A percentile compares a stretch with the other conserved stretches of the same genome.
phyloP scores from a whole-genome alignment of 2,888 invertebrate species.

The Perizoma affinitatum region DNA sequence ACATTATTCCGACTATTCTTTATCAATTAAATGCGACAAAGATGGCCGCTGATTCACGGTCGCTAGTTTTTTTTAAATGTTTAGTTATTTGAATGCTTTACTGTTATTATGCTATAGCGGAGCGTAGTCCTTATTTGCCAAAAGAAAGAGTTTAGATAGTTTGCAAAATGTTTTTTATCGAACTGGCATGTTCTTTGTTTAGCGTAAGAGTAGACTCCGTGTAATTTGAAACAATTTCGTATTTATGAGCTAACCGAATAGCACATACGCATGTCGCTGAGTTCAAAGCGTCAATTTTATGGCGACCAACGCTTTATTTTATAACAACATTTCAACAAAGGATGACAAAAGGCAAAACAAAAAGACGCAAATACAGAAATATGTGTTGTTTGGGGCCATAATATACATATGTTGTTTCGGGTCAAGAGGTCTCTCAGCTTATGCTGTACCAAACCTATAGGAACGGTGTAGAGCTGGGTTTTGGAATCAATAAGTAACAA shows the following conservation, averaged over 20 bases:
- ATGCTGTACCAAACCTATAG: too few species aligned
- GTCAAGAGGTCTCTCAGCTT: too few species aligned
- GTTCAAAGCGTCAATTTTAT: slow-evolving; percentile 10
- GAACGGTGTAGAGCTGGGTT: too few species aligned
- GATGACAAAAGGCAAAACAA: too few species aligned
- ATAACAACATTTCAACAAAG: too few species aligned
- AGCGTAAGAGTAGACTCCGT: slow-evolving; percentile 4
- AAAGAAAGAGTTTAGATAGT: slow-evolving; percentile 39
- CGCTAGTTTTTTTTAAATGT: slow-evolving; percentile 49
- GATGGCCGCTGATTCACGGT: slow-evolving; percentile 54
- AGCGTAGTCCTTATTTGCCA: slow-evolving; percentile 34
- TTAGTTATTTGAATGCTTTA: slow-evolving; percentile 62
- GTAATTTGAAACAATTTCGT: background rate
- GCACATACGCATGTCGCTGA: slow-evolving; percentile 3
- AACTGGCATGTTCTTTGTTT: slow-evolving; percentile 27
- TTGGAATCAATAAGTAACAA: too few species aligned
- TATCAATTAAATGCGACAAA: slow-evolving; percentile 73
- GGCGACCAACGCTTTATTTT: slow-evolving; percentile 1
- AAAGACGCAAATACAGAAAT: too few species aligned
- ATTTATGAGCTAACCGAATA: background rate
- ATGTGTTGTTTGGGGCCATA: too few species aligned
- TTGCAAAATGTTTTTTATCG: slow-evolving; percentile 29
- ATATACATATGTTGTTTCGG: too few species aligned
- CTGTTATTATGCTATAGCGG: slow-evolving; percentile 49
- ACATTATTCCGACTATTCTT: slow-evolving; percentile 60